Evolutionary conservation across 2,888 invertebrate species (phyloP).

Genomic region (Galerucella nymphaeae): DNA sequence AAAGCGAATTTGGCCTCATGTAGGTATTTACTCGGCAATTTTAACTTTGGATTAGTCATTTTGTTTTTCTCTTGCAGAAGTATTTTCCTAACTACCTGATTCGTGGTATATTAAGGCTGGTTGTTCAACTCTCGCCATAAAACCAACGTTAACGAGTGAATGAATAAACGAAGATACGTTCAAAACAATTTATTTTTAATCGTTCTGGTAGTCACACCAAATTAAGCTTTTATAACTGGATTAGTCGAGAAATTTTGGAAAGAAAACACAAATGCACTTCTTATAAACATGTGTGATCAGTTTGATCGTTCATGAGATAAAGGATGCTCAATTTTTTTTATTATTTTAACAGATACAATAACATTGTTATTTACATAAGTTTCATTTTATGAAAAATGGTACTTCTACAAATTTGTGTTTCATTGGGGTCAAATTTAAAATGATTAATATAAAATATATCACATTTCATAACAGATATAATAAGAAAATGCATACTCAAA

Average conservation of each 20-base stretch:
- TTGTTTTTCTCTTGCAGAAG: constrained; percentile 26
- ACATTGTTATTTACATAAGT: too few species aligned
- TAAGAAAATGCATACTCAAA: too few species aligned
- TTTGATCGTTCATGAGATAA: too few species aligned
- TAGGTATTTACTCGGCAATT: constrained; percentile 29
- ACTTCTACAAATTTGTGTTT: background rate
- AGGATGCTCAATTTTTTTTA: too few species aligned
- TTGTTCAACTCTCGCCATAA: constrained; percentile 2
- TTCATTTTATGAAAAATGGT: too few species aligned
- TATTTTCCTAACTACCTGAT: constrained; percentile 7
- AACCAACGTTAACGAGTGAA: constrained; percentile 12
- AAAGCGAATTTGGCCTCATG: constrained; percentile 41
- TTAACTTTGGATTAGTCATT: constrained; percentile 43
- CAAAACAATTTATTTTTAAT: constrained; percentile 4
- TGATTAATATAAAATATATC: too few species aligned
- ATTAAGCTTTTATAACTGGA: background rate
- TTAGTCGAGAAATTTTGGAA: background rate
- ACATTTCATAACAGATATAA: too few species aligned
- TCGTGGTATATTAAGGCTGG: constrained; percentile 1
- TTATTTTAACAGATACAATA: too few species aligned
- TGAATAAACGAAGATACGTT: constrained; percentile 11
- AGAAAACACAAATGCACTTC: background rate
- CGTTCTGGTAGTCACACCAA: background rate
- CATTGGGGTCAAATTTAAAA: background rate
- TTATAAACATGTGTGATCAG: too few species aligned